These are phyloP conservation scores for Camptogramma bilineatum DNA, from an alignment of 2,888 invertebrate genomes.

Conservation along the genomic window DNA sequence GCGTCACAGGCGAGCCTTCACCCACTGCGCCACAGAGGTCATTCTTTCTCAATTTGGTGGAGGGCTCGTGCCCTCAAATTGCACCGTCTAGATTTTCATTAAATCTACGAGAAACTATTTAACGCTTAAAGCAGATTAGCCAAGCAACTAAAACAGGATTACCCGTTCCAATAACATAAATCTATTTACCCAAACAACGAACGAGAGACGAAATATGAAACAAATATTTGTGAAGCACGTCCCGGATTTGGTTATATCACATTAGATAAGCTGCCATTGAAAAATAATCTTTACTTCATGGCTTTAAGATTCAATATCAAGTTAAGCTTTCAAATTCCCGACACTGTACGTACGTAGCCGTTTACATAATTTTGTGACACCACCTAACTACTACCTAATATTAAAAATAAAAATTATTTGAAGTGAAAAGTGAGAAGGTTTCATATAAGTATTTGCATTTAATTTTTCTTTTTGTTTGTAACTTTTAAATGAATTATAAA, in stretches of 20 bases:
- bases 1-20: too few relatives aligned
- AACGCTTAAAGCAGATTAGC: constrained; percentile 56
- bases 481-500: too few relatives aligned
- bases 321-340: not conserved
- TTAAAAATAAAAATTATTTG: too few relatives aligned
- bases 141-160: constrained; percentile 70
- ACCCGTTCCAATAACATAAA: constrained; percentile 70
- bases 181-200: constrained; percentile 71
- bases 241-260: not conserved
- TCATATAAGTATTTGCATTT: too few relatives aligned
- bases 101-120: constrained; percentile 32
- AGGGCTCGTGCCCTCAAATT: not conserved
- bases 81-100: not conserved
- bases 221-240: constrained; percentile 70
- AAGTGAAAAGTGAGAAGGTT: too few relatives aligned
- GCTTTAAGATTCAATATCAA: constrained; percentile 1
- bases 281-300: not conserved
- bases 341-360: not conserved
- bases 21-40: too few relatives aligned
- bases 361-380: too few relatives aligned
- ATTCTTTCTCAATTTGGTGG: not conserved
- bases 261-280: not conserved
- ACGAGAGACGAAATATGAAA: constrained; percentile 73
- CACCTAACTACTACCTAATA: too few relatives aligned
- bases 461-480: too few relatives aligned